Percentiles rank a stretch among this genome's conserved stretches.
These are phyloP conservation scores for Distichodus sexfasciatus DNA, from an alignment of 2,797 vertebrate genomes.

Conservation along the genomic window DNA sequence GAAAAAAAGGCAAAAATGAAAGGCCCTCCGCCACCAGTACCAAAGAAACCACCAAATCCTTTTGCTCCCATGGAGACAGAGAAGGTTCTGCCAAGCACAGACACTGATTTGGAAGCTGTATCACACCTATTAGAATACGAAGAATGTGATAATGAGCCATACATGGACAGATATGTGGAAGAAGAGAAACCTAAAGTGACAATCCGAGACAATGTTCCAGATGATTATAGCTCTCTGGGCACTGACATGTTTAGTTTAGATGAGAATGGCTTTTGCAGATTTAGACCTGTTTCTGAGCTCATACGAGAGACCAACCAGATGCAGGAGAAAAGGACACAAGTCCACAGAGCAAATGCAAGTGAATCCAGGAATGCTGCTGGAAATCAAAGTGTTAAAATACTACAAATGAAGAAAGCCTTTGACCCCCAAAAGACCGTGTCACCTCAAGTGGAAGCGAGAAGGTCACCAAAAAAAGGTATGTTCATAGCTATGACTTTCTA, in stretches of 20 bases:
- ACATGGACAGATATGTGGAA: conserved; percentile 20
- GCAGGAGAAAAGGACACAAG: conserved; percentile 53
- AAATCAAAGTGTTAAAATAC: conserved; percentile 62
- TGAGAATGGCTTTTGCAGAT: conserved; percentile 51
- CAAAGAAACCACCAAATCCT: conserved; percentile 51
- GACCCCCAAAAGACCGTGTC: conserved; percentile 68
- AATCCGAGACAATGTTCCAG: conserved; percentile 17
- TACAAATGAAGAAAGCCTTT: conserved; percentile 70
- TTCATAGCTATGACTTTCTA: neutral
- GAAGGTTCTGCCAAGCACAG: conserved; percentile 13
- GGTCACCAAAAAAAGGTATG: conserved; percentile 63
- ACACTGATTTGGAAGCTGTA: conserved; percentile 34
- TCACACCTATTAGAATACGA: conserved; percentile 32
- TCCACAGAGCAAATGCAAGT: conserved; percentile 22
- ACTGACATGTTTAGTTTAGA: conserved; percentile 30
- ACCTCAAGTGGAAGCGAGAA: conserved; percentile 56
- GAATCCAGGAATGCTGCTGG: conserved; percentile 21
- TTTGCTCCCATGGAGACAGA: conserved; percentile 42
- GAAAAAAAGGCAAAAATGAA: conserved; percentile 58
- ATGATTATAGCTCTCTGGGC: conserved; percentile 1
- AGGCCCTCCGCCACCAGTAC: conserved; percentile 58
- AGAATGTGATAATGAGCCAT: conserved; percentile 33
- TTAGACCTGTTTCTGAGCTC: conserved; percentile 67
- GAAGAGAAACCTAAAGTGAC: conserved; percentile 33
- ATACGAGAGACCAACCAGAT: conserved; percentile 66